Conservation (phyloP, 2,113 vertebrate genomes). For the Rhadina sibilatrix region DNA sequence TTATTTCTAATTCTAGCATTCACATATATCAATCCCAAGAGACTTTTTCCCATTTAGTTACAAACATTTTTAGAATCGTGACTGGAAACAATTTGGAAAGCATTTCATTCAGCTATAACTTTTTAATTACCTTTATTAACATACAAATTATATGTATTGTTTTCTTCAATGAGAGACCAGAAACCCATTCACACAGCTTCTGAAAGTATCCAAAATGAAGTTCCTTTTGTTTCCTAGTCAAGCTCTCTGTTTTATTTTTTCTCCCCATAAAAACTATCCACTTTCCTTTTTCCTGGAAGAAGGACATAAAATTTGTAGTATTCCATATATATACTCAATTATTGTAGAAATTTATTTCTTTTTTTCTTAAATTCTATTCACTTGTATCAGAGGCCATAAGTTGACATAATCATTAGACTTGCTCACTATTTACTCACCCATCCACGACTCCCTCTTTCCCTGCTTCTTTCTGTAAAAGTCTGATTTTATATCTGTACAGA, state of each 20-base stretch:
- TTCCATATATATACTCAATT: background rate
- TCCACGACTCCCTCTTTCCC: background rate
- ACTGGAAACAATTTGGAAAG: background rate
- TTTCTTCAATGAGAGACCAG: background rate
- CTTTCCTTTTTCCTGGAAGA: background rate
- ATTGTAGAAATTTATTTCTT: background rate
- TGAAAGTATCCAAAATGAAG: background rate
- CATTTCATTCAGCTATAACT: background rate
- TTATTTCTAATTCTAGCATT: background rate
- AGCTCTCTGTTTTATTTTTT: background rate
- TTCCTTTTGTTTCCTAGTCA: background rate
- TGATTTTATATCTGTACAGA: background rate
- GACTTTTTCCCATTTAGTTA: background rate
- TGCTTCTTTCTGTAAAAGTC: background rate
- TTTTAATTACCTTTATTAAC: conserved; percentile 17
- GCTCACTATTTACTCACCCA: background rate
- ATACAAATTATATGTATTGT: background rate
- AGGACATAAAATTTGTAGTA: background rate
- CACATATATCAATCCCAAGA: background rate
- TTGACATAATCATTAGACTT: background rate
- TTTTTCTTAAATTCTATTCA: background rate
- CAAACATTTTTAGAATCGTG: background rate
- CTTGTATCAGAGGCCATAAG: background rate
- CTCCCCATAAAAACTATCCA: background rate
- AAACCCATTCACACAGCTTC: background rate